Conservation (phyloP, 2,113 vertebrate species). For the Coptodon bakossiorum region DNA sequence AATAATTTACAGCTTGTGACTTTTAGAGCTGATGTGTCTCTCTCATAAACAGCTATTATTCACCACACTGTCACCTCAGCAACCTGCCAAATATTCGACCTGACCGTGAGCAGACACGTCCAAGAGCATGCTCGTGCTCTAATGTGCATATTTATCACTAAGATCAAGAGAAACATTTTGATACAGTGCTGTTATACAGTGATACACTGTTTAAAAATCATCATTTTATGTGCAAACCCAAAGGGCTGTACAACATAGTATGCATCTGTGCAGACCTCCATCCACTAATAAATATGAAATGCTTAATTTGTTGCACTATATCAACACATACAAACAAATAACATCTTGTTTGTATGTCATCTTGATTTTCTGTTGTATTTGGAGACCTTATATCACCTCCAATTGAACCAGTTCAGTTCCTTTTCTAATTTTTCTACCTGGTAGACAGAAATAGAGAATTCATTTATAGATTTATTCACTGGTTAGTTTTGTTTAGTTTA, state of each 20-base stretch:
- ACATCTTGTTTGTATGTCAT: neutral
- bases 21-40: conserved; percentile 8
- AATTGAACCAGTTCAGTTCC: neutral
- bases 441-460: neutral
- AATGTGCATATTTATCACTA: neutral
- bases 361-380: neutral
- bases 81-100: neutral
- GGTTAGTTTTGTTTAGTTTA: neutral
- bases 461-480: neutral
- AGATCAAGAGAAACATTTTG: neutral
- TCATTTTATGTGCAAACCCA: neutral
- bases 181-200: neutral
- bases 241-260: neutral
- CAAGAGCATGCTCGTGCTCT: neutral
- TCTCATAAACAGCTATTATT: conserved; percentile 51
- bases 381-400: neutral
- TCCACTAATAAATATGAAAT: neutral
- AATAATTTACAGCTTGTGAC: conserved; percentile 33
- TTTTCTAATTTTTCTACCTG: neutral
- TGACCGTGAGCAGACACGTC: conserved; percentile 14
- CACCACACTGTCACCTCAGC: conserved; percentile 31
- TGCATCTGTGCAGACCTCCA: neutral
- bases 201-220: neutral
- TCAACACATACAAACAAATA: neutral
- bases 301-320: neutral